Conservation (phyloP, 2,113 vertebrate genomes). For the Struthio camelus region DNA sequence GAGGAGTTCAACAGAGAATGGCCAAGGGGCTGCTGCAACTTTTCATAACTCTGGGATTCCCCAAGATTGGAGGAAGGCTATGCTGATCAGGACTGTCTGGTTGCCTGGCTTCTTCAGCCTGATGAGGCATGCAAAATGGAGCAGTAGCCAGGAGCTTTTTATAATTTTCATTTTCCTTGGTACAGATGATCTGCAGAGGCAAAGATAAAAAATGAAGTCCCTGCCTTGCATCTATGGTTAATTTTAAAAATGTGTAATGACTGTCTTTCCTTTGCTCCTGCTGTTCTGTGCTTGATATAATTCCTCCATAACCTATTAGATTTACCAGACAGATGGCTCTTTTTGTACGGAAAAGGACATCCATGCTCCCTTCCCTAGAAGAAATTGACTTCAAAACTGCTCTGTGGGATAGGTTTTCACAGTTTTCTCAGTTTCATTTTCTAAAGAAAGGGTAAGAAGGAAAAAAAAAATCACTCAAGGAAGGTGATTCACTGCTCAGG, state of each 20-base stretch:
- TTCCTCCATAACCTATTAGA: neutral
- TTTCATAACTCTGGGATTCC: neutral
- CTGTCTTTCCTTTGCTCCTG: constrained; percentile 18
- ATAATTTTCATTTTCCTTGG: constrained; percentile 12
- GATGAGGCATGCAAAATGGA: constrained; percentile 38
- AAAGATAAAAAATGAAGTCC: constrained; percentile 17
- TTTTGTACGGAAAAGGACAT: neutral
- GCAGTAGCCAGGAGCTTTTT: constrained; percentile 22
- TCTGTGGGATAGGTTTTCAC: neutral
- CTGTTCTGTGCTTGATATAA: constrained; percentile 36
- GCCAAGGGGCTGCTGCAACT: neutral
- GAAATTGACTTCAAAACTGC: constrained; percentile 8
- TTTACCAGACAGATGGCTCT: constrained; percentile 2
- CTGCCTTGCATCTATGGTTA: constrained; percentile 1
- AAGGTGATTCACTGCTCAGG: neutral
- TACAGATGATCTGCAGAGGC: neutral
- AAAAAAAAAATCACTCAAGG: neutral
- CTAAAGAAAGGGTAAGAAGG: neutral
- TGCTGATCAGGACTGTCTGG: neutral
- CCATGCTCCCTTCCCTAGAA: neutral
- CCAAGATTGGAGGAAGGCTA: neutral
- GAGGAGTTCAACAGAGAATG: neutral
- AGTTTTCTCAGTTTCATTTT: neutral
- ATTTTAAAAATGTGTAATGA: constrained; percentile 35
- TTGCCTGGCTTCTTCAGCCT: neutral